phyloP scores from a whole-genome alignment of 2,888 invertebrate species.

The Eugnorisma glareosa region DNA sequence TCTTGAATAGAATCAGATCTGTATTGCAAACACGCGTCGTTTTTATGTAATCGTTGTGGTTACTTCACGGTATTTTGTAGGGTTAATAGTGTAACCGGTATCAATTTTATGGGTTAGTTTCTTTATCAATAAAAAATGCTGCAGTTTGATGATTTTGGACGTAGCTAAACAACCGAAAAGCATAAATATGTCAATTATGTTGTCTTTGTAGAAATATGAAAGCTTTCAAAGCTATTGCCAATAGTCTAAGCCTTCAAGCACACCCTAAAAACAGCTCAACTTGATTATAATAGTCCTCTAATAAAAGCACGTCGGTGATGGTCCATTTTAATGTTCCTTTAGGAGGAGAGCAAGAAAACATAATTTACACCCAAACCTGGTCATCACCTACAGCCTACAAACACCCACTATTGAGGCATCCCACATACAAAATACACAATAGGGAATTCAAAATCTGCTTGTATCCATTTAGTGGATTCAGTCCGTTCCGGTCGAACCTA shows the following conservation, averaged over 20 bases:
- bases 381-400: neutral
- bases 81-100: slow-evolving; percentile 7
- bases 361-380: neutral
- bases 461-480: slow-evolving; percentile 17
- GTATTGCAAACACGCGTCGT: slow-evolving; percentile 47
- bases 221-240: neutral
- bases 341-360: too few species aligned
- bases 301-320: neutral
- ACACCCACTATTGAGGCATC: neutral
- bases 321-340: neutral
- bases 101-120: neutral
- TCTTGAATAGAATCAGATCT: slow-evolving; percentile 43
- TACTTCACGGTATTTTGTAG: slow-evolving; percentile 24
- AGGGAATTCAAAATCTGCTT: neutral
- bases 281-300: neutral
- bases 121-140: too few species aligned
- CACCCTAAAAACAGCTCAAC: too few species aligned
- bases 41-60: slow-evolving; percentile 48
- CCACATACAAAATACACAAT: slow-evolving; percentile 4
- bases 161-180: neutral
- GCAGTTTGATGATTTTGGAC: neutral
- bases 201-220: neutral
- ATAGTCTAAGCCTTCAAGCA: neutral
- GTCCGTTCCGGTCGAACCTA: slow-evolving; percentile 36
- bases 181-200: neutral